Conservation (phyloP, 2,888 invertebrate species). For the Agonum fuliginosum region DNA sequence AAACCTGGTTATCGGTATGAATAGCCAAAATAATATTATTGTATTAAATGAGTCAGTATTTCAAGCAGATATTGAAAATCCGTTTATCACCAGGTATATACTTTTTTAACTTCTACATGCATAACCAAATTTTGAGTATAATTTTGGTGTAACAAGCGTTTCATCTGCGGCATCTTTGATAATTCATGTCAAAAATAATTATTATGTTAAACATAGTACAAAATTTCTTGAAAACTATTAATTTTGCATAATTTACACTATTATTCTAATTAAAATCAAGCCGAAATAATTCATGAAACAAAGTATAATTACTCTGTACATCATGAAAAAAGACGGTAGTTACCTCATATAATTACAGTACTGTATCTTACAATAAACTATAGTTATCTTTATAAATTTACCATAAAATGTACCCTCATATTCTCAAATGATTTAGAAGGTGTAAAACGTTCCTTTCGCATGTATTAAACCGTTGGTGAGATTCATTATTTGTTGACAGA, state of each 20-base stretch:
- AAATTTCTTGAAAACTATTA: conserved; percentile 21
- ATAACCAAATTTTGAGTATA: too few relatives aligned
- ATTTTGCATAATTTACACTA: conserved; percentile 34
- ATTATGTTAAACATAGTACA: conserved; percentile 7
- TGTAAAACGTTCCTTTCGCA: conserved; percentile 22
- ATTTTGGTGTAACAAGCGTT: too few relatives aligned
- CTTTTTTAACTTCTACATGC: too few relatives aligned
- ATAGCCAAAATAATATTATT: too few relatives aligned
- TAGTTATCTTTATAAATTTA: background rate
- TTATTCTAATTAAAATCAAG: conserved; percentile 40
- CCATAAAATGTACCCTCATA: conserved; percentile 9
- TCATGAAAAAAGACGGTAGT: conserved; percentile 7
- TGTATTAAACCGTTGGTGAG: too few relatives aligned
- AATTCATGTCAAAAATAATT: background rate
- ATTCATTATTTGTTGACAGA: too few relatives aligned
- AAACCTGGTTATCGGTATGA: too few relatives aligned
- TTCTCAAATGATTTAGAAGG: conserved; percentile 19
- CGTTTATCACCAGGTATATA: too few relatives aligned
- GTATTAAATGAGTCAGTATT: too few relatives aligned
- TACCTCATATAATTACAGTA: conserved; percentile 17
- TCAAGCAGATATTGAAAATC: too few relatives aligned
- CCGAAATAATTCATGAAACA: conserved; percentile 29
- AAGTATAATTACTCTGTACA: conserved; percentile 28
- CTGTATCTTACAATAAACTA: background rate
- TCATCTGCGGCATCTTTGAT: conserved; percentile 3